Base-by-base conservation (phyloP, 2,797 vertebrate species). In the Cynopterus sphinx region DNA sequence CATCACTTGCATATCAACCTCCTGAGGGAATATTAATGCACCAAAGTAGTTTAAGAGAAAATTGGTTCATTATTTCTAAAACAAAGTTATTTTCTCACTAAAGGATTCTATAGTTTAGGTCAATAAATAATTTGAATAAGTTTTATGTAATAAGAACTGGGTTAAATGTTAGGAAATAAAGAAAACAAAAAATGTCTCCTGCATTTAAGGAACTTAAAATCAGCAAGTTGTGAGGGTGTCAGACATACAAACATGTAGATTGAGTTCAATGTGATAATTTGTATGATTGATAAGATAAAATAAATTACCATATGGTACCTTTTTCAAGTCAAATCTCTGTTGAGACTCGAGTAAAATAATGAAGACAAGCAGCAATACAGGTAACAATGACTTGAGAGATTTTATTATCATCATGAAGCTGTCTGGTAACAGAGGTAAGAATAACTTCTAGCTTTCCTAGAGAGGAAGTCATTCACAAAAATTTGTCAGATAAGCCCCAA, bases 61-160 rank as follows among this genome's bases (percentile, higher is more conserved):
- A 79, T 87, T 91, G 31, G 17, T 43, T 94, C 68, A 87, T 75
- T 96, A 90, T 93, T 97, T 89, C 61, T 67, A 87, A 11, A 15
- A 12, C 15, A 77, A 87, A 90, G 46, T 24, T 90, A 90, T 92
- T 87, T 94, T 81, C 31, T 57, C 73, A 83, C 21, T 79, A 59
- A 17, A 87, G 21, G 92, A 78, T 73, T 88, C 28, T 39, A 11
- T 82, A 78, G 33, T 86, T 95, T 79, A 75, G 46, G 16, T 90
- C 55, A 95, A 55, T 93, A 90, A 87, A 53, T 55, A 28, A 41
- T 22, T 87, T 95, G 31, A 94, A 13, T 82, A 85, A 70, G 16
- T 63, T 59, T 21, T 93, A 53, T 71, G 3, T 53, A 63, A 78
- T 22, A 93, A 83, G 31, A 95, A 87, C 13, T 82, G 49, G 53